phyloP scores from a whole-genome alignment of 2,113 vertebrate genomes.

The Pogonocichla stellata region DNA sequence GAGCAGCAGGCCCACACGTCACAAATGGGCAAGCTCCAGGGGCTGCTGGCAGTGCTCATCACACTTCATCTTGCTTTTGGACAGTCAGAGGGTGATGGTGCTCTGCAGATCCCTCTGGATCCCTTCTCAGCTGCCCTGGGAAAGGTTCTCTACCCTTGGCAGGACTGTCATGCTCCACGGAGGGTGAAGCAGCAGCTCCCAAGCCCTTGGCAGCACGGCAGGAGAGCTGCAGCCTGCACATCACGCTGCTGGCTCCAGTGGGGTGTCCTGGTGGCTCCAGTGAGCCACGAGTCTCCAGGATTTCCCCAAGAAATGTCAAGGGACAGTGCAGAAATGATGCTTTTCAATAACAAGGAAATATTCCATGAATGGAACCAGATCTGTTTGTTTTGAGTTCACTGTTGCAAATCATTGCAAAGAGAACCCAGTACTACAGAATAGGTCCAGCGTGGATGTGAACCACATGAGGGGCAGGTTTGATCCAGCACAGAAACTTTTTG shows the following conservation, averaged over 20 bases:
- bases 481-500: conserved; percentile 46
- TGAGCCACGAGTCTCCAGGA: neutral
- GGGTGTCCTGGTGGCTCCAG: neutral
- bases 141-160: rapidly evolving
- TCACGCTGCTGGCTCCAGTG: rapidly evolving
- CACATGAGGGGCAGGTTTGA: conserved; percentile 63
- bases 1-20: neutral
- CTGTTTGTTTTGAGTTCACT: conserved; percentile 62
- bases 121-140: neutral
- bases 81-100: neutral
- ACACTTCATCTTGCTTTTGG: neutral
- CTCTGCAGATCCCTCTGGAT: neutral
- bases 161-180: rapidly evolving
- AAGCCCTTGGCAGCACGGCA: rapidly evolving
- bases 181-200: neutral
- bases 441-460: conserved; percentile 28
- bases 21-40: rapidly evolving
- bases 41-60: neutral
- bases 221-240: neutral
- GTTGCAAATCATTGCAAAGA: conserved; percentile 54
- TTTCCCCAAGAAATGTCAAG: conserved; percentile 20
- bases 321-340: conserved; percentile 25
- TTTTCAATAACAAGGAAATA: conserved; percentile 68
- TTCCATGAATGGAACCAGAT: conserved; percentile 61
- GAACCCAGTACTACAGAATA: conserved; percentile 24